Evolutionary conservation across 2,113 vertebrate genomes (phyloP).

Genomic region (Plecturocebus donacophilus): DNA sequence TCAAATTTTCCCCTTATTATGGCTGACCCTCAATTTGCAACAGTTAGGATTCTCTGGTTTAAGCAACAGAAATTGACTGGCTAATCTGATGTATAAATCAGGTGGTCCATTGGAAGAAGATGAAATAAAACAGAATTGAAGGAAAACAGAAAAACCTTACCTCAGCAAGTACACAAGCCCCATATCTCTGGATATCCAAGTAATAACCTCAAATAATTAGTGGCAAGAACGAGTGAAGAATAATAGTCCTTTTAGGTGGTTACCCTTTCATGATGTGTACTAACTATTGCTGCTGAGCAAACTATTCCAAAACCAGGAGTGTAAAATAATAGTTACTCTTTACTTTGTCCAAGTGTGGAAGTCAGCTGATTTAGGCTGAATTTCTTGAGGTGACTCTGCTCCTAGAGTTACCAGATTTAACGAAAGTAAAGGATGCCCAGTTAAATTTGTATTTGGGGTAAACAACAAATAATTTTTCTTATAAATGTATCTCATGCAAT

Average conservation of each 20-base stretch:
- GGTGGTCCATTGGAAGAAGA: background rate
- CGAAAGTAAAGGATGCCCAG: background rate
- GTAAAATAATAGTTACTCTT: background rate
- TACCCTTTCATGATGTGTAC: background rate
- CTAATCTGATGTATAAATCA: background rate
- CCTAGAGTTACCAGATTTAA: background rate
- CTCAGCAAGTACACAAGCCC: background rate
- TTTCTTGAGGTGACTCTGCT: background rate
- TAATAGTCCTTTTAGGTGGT: background rate
- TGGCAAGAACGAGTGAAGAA: conserved; percentile 1
- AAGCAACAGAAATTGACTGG: background rate
- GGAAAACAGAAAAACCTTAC: background rate
- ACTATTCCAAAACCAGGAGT: background rate
- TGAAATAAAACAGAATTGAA: background rate
- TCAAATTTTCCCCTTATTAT: background rate
- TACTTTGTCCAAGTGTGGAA: background rate
- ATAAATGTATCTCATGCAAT: background rate
- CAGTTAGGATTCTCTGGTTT: background rate
- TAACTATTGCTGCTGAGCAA: conserved; percentile 19
- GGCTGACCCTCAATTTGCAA: background rate
- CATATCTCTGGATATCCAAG: background rate
- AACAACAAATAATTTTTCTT: background rate
- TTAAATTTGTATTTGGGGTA: conserved; percentile 36
- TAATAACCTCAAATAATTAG: too few species aligned
- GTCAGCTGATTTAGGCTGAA: background rate